Evolutionary conservation across 2,888 invertebrate species (phyloP).

Genomic region (Tipula lateralis): DNA sequence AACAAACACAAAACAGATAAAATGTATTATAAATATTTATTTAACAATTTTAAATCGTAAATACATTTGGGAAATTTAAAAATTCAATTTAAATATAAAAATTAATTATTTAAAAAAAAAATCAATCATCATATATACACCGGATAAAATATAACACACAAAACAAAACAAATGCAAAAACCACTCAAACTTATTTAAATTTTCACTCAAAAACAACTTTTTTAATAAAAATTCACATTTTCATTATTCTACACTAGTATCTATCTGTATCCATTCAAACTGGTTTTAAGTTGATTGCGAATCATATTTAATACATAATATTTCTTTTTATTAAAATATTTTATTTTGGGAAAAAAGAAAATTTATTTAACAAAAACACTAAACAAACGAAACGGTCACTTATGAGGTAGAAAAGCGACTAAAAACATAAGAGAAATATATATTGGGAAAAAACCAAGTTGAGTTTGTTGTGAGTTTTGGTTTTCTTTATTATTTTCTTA

Average conservation of each 20-base stretch:
- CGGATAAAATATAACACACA: neutral
- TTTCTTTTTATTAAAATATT: neutral
- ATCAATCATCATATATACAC: neutral
- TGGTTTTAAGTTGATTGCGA: neutral
- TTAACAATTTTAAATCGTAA: slow-evolving; percentile 1
- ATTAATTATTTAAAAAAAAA: slow-evolving; percentile 20
- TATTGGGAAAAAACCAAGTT: neutral
- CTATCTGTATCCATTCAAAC: neutral
- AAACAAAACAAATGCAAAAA: neutral
- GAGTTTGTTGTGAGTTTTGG: neutral
- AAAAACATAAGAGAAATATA: slow-evolving; percentile 25
- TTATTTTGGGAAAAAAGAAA: neutral
- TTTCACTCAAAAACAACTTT: neutral
- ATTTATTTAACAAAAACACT: neutral
- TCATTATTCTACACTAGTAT: neutral
- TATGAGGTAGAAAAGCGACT: slow-evolving; percentile 30
- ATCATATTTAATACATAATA: neutral
- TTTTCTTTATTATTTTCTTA: slow-evolving; percentile 25
- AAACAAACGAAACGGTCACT: slow-evolving; percentile 29
- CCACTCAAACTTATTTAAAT: neutral
- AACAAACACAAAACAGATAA: slow-evolving; percentile 11
- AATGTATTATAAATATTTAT: slow-evolving; percentile 13
- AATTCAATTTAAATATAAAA: neutral
- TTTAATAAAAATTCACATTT: neutral
- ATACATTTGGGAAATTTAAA: neutral